phyloP scores from a whole-genome alignment of 2,797 vertebrate genomes.

The Scleropages formosus region DNA sequence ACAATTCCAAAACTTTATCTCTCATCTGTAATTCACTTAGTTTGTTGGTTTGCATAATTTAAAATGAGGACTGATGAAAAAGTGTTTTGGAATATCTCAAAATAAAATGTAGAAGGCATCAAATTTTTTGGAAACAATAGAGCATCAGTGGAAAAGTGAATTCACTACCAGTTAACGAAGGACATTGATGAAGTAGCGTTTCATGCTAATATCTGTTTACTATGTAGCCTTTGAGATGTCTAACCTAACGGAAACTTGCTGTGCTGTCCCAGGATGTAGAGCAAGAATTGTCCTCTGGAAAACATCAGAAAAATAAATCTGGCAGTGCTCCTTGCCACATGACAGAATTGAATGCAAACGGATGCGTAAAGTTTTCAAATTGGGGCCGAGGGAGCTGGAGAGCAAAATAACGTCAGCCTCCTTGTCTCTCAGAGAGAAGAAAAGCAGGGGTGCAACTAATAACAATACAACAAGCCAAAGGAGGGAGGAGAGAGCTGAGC shows the following conservation, averaged over 20 bases:
- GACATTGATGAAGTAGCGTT: background rate
- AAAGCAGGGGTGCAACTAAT: constrained; percentile 86
- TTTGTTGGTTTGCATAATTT: too few relatives aligned
- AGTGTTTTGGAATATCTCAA: too few relatives aligned
- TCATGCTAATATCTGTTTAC: background rate
- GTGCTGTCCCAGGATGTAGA: constrained; percentile 63
- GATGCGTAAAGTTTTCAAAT: constrained; percentile 98
- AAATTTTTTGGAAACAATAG: too few relatives aligned
- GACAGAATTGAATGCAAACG: constrained; percentile 98
- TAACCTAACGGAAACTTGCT: constrained; percentile 35
- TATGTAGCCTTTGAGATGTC: background rate
- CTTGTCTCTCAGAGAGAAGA: constrained; percentile 88
- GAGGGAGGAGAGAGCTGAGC: constrained; percentile 94
- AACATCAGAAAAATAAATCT: constrained; percentile 64
- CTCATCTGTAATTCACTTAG: too few relatives aligned
- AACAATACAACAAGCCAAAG: constrained; percentile 86
- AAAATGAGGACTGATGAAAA: too few relatives aligned
- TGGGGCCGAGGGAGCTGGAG: constrained; percentile 94
- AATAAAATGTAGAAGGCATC: too few relatives aligned
- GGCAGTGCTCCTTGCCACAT: constrained; percentile 79
- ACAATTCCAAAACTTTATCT: too few relatives aligned
- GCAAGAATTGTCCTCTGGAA: constrained; percentile 62
- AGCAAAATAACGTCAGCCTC: constrained; percentile 99
- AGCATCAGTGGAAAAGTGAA: too few relatives aligned
- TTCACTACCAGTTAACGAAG: too few relatives aligned